These are phyloP conservation scores for Boleophthalmus pectinirostris DNA, from an alignment of 2,113 vertebrate genomes.

Conservation along the genomic window DNA sequence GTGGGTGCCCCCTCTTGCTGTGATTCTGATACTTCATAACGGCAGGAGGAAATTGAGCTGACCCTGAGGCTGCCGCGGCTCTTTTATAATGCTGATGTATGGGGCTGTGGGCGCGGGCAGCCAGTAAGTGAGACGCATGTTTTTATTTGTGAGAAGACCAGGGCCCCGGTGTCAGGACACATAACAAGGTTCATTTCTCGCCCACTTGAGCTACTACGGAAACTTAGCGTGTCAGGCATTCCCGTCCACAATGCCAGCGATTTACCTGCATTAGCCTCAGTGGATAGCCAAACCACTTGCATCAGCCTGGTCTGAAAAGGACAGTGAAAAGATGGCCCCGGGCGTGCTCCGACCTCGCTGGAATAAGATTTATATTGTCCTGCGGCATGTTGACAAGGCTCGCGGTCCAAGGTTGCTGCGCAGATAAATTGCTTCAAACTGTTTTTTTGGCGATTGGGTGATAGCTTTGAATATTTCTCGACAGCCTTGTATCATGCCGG, in stretches of 20 bases:
- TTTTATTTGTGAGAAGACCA: constrained; percentile 78
- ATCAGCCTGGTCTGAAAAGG: constrained; percentile 30
- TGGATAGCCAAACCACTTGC: constrained; percentile 42
- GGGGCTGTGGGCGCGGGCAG: constrained; percentile 63
- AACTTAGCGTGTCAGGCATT: constrained; percentile 60
- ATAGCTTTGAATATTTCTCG: constrained; percentile 28
- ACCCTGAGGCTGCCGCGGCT: constrained; percentile 75
- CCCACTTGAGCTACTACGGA: constrained; percentile 56
- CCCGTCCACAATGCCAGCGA: constrained; percentile 41
- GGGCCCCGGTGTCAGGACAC: constrained; percentile 74
- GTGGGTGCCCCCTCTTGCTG: constrained; percentile 66
- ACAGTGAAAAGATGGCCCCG: constrained; percentile 32
- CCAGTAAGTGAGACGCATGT: constrained; percentile 81
- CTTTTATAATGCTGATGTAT: constrained; percentile 80
- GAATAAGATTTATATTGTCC: constrained; percentile 38
- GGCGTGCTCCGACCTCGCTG: constrained; percentile 11
- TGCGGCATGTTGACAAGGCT: neutral
- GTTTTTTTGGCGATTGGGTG: constrained; percentile 15
- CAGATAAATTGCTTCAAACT: constrained; percentile 23
- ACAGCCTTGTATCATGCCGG: constrained; percentile 25
- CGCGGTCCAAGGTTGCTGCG: constrained; percentile 20
- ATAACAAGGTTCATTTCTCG: constrained; percentile 79
- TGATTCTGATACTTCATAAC: constrained; percentile 75
- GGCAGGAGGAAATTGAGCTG: constrained; percentile 78
- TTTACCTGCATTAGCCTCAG: constrained; percentile 66